phyloP scores from a whole-genome alignment of 2,888 invertebrate species.

The Seladonia tumulorum region DNA sequence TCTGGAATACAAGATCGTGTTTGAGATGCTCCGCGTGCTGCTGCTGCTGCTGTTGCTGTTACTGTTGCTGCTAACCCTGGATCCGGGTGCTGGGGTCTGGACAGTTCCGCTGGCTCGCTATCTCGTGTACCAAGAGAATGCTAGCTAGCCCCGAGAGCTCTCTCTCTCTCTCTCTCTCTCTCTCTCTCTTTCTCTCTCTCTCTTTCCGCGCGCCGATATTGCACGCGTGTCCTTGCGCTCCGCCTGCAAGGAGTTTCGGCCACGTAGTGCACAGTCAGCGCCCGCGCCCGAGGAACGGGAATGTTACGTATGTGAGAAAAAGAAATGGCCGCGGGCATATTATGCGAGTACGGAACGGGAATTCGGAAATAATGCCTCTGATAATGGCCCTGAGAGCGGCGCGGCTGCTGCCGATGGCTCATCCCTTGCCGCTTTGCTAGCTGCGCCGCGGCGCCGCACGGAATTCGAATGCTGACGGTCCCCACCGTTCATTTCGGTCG shows the following conservation, averaged over 20 bases:
- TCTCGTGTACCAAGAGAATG: slow-evolving; percentile 39
- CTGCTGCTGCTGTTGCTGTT: slow-evolving; percentile 58
- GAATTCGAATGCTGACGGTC: neutral
- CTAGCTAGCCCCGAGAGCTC: slow-evolving; percentile 37
- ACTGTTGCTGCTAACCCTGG: slow-evolving; percentile 71
- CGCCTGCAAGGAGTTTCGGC: slow-evolving; percentile 58
- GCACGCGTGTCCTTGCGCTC: slow-evolving; percentile 56
- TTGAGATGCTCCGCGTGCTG: slow-evolving; percentile 82
- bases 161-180: too few species aligned
- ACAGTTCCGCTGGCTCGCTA: slow-evolving; percentile 61
- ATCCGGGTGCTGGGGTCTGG: slow-evolving; percentile 75
- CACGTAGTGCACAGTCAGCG: slow-evolving; percentile 63
- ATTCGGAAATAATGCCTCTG: slow-evolving; percentile 6
- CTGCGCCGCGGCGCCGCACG: neutral
- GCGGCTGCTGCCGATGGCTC: neutral
- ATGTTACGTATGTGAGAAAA: slow-evolving; percentile 52
- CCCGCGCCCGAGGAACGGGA: slow-evolving; percentile 27
- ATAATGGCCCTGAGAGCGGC: neutral
- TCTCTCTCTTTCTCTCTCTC: too few species aligned
- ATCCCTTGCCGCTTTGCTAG: neutral
- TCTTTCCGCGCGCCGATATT: slow-evolving; percentile 64
- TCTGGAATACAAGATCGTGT: slow-evolving; percentile 84
- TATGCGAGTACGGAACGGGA: neutral
- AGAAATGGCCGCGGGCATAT: slow-evolving; percentile 25
- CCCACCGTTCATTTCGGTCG: neutral